A percentile compares a stretch with the other conserved stretches of the same genome.
Evolutionary conservation across 2,797 vertebrate species (phyloP).

Genomic region (Hyperoplus immaculatus): DNA sequence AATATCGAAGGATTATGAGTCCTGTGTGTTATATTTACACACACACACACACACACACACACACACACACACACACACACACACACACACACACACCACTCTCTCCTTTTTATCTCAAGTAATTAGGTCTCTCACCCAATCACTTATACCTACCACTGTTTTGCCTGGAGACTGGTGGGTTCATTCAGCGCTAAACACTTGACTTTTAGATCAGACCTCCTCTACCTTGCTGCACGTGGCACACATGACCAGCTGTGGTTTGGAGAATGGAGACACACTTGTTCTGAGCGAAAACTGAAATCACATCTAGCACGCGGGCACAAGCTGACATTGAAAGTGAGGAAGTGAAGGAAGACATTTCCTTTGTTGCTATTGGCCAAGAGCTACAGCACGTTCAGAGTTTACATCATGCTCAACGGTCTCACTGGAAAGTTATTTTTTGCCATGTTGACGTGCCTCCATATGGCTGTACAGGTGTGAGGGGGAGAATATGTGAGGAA

Average conservation of each 20-base stretch:
- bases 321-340: not conserved
- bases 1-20: constrained; percentile 74
- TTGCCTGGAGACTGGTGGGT: constrained; percentile 43
- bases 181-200: constrained; percentile 50
- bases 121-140: constrained; percentile 73
- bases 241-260: constrained; percentile 16
- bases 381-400: constrained; percentile 16
- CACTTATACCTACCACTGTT: constrained; percentile 57
- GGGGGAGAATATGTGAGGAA: constrained; percentile 64
- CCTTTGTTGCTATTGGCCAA: constrained; percentile 16
- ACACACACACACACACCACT: constrained; percentile 15
- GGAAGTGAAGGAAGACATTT: constrained; percentile 6
- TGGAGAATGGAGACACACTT: not conserved
- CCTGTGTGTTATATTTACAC: constrained; percentile 74
- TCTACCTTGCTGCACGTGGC: constrained; percentile 15
- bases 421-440: constrained; percentile 71
- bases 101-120: constrained; percentile 70
- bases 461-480: constrained; percentile 80
- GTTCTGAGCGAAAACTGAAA: constrained; percentile 2
- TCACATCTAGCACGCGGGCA: not conserved
- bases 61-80: too few relatives aligned
- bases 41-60: too few relatives aligned
- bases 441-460: constrained; percentile 66
- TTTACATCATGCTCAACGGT: constrained; percentile 26
- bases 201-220: constrained; percentile 55